Percentiles rank a stretch among this genome's conserved stretches.
Conservation (phyloP, 2,888 invertebrate genomes). For the Coleophora flavipennella region DNA sequence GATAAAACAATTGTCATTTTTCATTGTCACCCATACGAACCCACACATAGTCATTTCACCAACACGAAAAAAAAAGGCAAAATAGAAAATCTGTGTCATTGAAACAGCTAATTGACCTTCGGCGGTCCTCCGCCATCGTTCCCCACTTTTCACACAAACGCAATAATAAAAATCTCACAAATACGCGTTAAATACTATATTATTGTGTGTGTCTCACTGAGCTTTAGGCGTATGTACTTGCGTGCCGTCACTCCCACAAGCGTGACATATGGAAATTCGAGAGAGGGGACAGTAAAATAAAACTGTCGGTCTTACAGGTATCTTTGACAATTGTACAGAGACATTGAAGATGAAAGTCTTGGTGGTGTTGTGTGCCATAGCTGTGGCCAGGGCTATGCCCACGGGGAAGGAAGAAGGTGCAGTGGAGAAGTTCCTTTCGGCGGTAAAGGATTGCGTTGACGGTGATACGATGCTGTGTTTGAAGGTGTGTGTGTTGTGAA, state of each 20-base stretch:
- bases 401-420: constrained; percentile 51
- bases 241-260: constrained; percentile 41
- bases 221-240: constrained; percentile 12
- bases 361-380: constrained; percentile 44
- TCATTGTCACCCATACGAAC: too few species aligned
- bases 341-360: constrained; percentile 56
- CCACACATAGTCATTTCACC: too few species aligned
- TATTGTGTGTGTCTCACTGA: constrained; percentile 24
- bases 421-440: constrained; percentile 50
- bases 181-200: constrained; percentile 41
- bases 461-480: constrained; percentile 79
- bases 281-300: constrained; percentile 59
- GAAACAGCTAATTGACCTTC: constrained; percentile 12
- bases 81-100: background rate
- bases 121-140: constrained; percentile 23
- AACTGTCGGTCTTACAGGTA: constrained; percentile 46
- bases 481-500: constrained; percentile 72
- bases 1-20: too few species aligned
- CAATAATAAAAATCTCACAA: constrained; percentile 29
- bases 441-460: constrained; percentile 78
- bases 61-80: too few species aligned
- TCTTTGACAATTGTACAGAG: constrained; percentile 57
- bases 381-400: constrained; percentile 47
- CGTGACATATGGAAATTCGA: constrained; percentile 56
- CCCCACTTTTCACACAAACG: constrained; percentile 22